A percentile compares a stretch with the other conserved stretches of the same genome.
phyloP scores from a whole-genome alignment of 2,888 invertebrate species.

The Trissonchulus latispiculum region DNA sequence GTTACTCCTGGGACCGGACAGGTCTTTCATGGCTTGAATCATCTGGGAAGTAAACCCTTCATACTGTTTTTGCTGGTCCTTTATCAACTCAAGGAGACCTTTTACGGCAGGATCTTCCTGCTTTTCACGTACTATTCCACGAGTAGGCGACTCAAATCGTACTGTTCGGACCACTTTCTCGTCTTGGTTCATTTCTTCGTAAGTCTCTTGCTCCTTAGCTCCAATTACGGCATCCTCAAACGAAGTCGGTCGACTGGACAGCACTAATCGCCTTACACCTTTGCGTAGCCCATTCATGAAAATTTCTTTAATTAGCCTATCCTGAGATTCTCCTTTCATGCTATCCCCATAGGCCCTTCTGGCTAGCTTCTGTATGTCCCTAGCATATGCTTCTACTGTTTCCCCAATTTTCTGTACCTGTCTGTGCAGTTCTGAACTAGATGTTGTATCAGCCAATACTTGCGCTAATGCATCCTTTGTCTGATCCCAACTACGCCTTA shows the following conservation, averaged over 20 bases:
- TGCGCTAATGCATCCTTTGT: not conserved
- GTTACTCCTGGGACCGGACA: too few relatives aligned
- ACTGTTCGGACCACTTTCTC: too few relatives aligned
- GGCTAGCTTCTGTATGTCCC: not conserved
- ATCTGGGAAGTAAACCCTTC: too few relatives aligned
- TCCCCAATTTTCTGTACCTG: not conserved
- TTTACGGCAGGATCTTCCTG: too few relatives aligned
- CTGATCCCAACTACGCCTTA: not conserved
- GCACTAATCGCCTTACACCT: not conserved
- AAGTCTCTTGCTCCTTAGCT: not conserved
- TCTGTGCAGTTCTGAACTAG: not conserved
- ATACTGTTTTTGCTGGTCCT: too few relatives aligned
- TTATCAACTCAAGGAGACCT: too few relatives aligned
- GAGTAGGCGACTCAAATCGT: too few relatives aligned
- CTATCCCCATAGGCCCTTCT: not conserved
- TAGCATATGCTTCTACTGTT: not conserved
- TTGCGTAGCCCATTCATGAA: not conserved
- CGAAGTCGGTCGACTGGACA: not conserved
- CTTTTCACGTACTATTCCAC: too few relatives aligned
- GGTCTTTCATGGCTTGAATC: too few relatives aligned
- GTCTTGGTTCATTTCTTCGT: not conserved
- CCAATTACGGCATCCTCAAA: not conserved
- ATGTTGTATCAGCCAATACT: not conserved
- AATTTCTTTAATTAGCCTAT: not conserved
- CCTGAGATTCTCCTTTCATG: not conserved